Evolutionary conservation across 2,888 invertebrate genomes (phyloP), one percentile per base, ranked within the genome.

Genomic region (Apoderus coryli): DNA sequence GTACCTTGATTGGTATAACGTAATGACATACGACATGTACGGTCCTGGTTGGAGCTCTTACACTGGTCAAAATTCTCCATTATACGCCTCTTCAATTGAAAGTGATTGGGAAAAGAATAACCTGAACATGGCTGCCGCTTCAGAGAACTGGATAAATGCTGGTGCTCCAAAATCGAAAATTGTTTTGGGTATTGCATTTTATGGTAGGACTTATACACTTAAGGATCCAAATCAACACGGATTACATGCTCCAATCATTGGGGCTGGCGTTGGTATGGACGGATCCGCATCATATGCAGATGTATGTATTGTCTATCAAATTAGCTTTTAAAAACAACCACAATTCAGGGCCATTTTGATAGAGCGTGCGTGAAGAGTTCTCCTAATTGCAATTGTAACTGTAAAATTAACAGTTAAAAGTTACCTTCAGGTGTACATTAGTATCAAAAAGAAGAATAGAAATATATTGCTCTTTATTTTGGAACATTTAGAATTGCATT

Each of bases 1-100:
- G n/a, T n/a, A n/a, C n/a, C n/a, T n/a, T n/a, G 69, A 81, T 44
- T 61, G 72, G 22, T 65, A 80, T 22, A 71, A 72, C 43, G 45
- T 82, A 1, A 80, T 81, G 77, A 53, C 75, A 0, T 81, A 80
- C 42, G 80, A 81, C 47, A 59, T 76, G 44, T 69, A 76, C 43
- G 76, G 77, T 1, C n/a, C n/a, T n/a, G 52, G 68, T 1, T 76
- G 74, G 71, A 73, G 78, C 22, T 19, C 48, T 0, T 56, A 56
- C 1, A 70, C 74, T 1, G 77, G 76, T 1, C 65, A 73, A 28
- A 76, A 78, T 45, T 64, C 79, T 1, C 71, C 75, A 0, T 57
- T 81, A 0, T 67, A 65, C 33, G 50, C 52, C 14, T 60, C 66
- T 12, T 59, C 65, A n/a, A n/a, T n/a, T n/a, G n/a, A n/a, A n/a